Base-by-base conservation (phyloP, 2,797 vertebrate species). In the Chelmon rostratus region DNA sequence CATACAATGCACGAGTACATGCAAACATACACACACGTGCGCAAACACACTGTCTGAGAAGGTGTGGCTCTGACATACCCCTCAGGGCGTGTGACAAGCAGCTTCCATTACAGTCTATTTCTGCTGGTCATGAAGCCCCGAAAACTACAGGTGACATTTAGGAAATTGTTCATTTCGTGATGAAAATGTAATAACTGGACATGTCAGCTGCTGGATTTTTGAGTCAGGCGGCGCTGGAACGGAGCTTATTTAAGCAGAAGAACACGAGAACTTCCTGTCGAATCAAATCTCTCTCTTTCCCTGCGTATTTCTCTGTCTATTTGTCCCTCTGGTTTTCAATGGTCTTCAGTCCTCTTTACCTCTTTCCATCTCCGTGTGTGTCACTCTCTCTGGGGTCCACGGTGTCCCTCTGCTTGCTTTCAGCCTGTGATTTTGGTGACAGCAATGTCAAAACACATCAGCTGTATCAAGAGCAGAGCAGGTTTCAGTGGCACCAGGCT, bases 391-490 rank as follows among this genome's bases (percentile, higher is more conserved):
- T 4, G 1, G 69, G 81, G 79, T 73, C 84, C 49, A 70, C 63
- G 5, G 56, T 64, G 75, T 86, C 85, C 84, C 84, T 78, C 77
- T 81, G 83, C 78, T 78, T 84, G 82, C 91, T 88, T 91, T 89
- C 85, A 88, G 87, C 73, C 83, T 79, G 78, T 80, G 70, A 31
- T 90, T 90, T 88, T 82, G 74, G 84, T 85, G 91, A 91, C 89
- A 90, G 85, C 79, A 19, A 58, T 85, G 92, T 93, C 92, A 91
- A 82, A 92, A 90, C 85, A 90, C 83, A 88, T 89, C 88, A 90
- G 79, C 86, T 76, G 70, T 50, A 75, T 87, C 81, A 68, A 68
- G 67, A 76, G 78, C 64, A 63, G 86, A 76, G 72, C 83, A 80
- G 78, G 78, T 87, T 85, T 88, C 83, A 79, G 82, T 78, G 88